phyloP scores from a whole-genome alignment of 53 echinoderm and acorn worm species.

The Echinometra lucunter region DNA sequence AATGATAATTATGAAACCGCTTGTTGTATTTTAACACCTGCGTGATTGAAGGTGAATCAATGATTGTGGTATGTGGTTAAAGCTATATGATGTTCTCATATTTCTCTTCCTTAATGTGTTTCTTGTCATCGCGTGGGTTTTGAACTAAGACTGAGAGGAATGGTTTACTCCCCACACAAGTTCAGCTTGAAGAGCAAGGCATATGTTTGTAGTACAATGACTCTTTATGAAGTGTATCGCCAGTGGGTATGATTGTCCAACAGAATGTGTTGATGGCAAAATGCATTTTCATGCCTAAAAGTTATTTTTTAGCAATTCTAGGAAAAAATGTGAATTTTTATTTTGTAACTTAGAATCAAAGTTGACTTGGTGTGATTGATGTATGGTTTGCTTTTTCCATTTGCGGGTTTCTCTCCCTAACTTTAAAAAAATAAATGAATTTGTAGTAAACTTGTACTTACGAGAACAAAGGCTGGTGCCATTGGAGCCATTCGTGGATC shows the following conservation, averaged over 20 bases:
- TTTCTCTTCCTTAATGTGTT: not conserved
- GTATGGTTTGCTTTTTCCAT: no score
- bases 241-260: not conserved
- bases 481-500: no score
- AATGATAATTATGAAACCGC: not conserved
- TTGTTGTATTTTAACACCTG: not conserved
- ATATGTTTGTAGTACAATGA: not conserved
- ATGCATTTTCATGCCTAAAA: not conserved
- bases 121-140: not conserved
- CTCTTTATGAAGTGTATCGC: not conserved
- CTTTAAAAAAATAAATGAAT: no score
- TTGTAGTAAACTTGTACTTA: no score
- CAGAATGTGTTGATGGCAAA: not conserved
- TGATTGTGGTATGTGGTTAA: not conserved
- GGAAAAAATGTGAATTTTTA: not conserved
- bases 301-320: not conserved
- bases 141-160: not conserved
- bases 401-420: no score
- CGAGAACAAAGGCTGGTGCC: no score
- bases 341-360: not conserved
- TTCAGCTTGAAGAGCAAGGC: not conserved
- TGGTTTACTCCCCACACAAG: not conserved
- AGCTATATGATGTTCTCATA: not conserved
- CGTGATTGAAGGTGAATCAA: not conserved
- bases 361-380: no score